Evolutionary conservation across 2,797 vertebrate genomes (phyloP).

Genomic region (Babyrousa celebensis): DNA sequence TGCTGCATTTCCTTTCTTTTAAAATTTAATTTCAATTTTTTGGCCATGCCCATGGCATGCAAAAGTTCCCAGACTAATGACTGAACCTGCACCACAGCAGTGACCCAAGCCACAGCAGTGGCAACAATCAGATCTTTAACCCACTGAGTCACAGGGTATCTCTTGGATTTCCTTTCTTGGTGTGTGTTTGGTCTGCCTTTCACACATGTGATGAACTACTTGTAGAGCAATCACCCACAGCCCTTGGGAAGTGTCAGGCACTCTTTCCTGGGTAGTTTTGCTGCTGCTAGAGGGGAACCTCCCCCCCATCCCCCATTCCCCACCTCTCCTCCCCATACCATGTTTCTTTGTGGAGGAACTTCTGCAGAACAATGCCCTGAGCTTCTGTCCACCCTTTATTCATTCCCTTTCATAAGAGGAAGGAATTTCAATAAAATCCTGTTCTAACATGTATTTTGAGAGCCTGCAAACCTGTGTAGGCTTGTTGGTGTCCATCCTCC

Average conservation of each 20-base stretch:
- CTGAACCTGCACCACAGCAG: too few relatives aligned
- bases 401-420: constrained; percentile 33
- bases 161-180: neutral
- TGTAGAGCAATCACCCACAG: neutral
- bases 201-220: neutral
- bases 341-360: constrained; percentile 10
- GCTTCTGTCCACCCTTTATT: neutral
- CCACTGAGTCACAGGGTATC: too few relatives aligned
- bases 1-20: neutral
- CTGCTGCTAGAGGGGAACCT: neutral
- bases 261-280: constrained; percentile 8
- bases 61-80: too few relatives aligned
- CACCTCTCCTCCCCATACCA: fast-evolving
- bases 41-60: too few relatives aligned
- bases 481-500: neutral
- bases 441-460: neutral
- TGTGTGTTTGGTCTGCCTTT: neutral
- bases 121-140: too few relatives aligned
- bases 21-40: too few relatives aligned
- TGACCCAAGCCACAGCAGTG: too few relatives aligned
- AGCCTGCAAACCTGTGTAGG: neutral
- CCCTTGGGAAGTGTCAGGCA: too few relatives aligned
- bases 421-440: constrained; percentile 37
- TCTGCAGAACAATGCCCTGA: neutral
- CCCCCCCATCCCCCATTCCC: too few relatives aligned